Conservation (phyloP, 2,797 vertebrate species). For the Gastrophryne carolinensis region DNA sequence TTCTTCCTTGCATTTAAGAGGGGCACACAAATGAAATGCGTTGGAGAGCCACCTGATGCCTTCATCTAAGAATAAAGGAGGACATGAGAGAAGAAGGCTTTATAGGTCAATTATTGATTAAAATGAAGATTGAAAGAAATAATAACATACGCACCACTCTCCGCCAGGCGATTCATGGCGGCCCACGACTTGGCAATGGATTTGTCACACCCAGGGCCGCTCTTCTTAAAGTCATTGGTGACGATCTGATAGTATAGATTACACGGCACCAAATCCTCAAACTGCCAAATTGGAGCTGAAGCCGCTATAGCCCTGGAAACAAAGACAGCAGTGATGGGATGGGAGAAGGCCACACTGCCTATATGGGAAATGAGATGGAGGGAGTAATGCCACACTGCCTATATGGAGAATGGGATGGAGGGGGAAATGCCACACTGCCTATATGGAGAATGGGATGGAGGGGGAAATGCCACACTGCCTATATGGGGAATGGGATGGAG, state of each 20-base stretch:
- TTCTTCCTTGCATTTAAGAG: slow-evolving; percentile 72
- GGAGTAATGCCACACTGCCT: no score
- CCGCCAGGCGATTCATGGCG: slow-evolving; percentile 77
- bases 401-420: no score
- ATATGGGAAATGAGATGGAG: no score
- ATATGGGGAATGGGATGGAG: no score
- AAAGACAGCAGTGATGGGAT: no score
- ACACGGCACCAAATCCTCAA: slow-evolving; percentile 84
- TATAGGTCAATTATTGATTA: not conserved
- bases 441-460: no score
- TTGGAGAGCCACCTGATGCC: slow-evolving; percentile 85
- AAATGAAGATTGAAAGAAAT: not conserved
- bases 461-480: no score
- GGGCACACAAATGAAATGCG: slow-evolving; percentile 78
- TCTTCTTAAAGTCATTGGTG: slow-evolving; percentile 81
- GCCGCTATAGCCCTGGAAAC: slow-evolving; percentile 84
- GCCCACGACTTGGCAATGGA: slow-evolving; percentile 86
- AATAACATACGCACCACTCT: slow-evolving; percentile 74
- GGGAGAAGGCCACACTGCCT: no score
- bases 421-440: no score
- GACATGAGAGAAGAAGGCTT: not conserved
- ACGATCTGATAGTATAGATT: slow-evolving; percentile 82
- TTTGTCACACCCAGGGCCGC: slow-evolving; percentile 76
- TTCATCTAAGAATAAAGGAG: slow-evolving; percentile 62
- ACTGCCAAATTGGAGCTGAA: slow-evolving; percentile 95